Conservation (phyloP, 1,140 invertebrate genomes). For the Acyrthosiphon pisum region DNA sequence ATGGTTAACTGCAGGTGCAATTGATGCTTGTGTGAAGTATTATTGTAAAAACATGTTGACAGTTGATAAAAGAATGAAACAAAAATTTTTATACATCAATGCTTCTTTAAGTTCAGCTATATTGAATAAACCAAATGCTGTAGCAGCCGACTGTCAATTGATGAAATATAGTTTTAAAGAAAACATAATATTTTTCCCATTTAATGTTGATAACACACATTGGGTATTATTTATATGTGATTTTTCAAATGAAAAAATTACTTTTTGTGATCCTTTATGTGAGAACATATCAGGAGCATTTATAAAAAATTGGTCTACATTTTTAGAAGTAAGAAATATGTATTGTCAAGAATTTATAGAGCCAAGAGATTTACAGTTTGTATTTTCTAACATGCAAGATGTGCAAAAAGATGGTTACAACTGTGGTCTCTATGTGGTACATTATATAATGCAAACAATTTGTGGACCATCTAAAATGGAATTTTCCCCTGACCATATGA, state of each 20-base stretch:
- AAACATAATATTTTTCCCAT: background rate
- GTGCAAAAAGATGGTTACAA: background rate
- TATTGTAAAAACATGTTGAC: too few relatives aligned
- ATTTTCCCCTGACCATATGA: too few relatives aligned
- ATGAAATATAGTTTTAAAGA: background rate
- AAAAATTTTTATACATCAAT: too few relatives aligned
- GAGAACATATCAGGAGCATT: background rate
- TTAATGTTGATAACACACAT: constrained; percentile 6
- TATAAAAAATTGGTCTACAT: constrained; percentile 5
- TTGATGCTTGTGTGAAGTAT: too few relatives aligned
- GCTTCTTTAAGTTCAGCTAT: too few relatives aligned
- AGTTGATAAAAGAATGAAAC: too few relatives aligned
- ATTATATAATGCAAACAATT: too few relatives aligned
- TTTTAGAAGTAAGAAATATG: background rate
- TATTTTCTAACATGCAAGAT: background rate
- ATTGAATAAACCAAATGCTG: too few relatives aligned
- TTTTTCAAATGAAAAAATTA: background rate
- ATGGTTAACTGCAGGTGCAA: too few relatives aligned
- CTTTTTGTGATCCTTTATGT: background rate
- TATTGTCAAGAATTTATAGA: background rate
- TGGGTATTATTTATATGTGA: background rate
- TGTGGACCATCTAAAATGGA: too few relatives aligned
- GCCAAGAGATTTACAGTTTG: background rate
- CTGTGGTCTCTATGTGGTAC: too few relatives aligned
- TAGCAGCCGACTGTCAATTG: too few relatives aligned